phyloP scores from a whole-genome alignment of 2,797 vertebrate genomes.

The Balearica regulorum region DNA sequence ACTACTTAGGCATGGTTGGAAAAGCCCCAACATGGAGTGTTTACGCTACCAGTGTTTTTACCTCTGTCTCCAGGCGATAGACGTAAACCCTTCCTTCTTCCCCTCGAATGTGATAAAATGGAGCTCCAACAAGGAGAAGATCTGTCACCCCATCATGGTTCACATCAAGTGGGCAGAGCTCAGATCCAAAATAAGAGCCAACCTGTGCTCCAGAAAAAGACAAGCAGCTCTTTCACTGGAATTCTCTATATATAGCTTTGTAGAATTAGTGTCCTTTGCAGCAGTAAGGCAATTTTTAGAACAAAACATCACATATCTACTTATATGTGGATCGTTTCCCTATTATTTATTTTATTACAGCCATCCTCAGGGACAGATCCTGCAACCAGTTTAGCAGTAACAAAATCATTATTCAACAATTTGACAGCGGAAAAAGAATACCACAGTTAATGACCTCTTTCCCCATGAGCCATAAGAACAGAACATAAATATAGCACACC shows the following conservation, averaged over 20 bases:
- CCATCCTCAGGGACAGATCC: constrained; percentile 44
- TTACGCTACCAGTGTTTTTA: constrained; percentile 59
- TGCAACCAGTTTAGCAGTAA: constrained; percentile 27
- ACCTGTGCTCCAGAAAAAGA: constrained; percentile 68
- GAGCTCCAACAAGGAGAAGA: constrained; percentile 77
- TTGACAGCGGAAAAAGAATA: constrained; percentile 18
- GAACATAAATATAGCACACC: neutral
- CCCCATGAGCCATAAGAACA: neutral
- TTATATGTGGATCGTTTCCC: constrained; percentile 47
- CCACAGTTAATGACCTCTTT: neutral
- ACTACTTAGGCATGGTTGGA: constrained; percentile 49
- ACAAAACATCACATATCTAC: constrained; percentile 42
- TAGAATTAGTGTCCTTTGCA: constrained; percentile 12
- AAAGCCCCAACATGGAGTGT: constrained; percentile 44
- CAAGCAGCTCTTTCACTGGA: constrained; percentile 8
- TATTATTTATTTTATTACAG: constrained; percentile 48
- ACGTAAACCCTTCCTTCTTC: constrained; percentile 80
- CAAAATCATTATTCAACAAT: neutral
- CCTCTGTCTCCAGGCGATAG: constrained; percentile 74
- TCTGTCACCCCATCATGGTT: constrained; percentile 66
- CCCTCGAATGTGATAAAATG: constrained; percentile 68
- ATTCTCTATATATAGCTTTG: constrained; percentile 56
- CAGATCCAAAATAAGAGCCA: constrained; percentile 82
- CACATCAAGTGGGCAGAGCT: constrained; percentile 75
- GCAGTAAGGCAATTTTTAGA: constrained; percentile 52